phyloP scores from a whole-genome alignment of 2,888 invertebrate species.

The Hypselothyrea guttata region DNA sequence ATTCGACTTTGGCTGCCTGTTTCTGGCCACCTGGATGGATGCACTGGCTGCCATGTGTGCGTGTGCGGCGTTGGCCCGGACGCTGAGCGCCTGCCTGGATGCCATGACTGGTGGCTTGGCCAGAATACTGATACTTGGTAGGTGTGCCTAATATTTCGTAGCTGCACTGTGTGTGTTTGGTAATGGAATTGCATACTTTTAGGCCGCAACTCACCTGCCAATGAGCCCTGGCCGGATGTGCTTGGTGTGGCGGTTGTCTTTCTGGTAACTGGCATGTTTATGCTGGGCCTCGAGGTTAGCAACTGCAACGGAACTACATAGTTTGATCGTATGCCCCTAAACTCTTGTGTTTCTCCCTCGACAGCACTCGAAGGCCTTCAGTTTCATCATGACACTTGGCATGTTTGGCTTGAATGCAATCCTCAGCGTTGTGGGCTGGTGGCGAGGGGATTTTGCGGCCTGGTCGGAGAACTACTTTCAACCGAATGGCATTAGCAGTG shows the following conservation, averaged over 20 bases:
- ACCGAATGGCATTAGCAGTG: slow-evolving; percentile 81
- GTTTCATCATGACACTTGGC: slow-evolving; percentile 81
- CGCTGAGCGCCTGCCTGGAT: slow-evolving; percentile 84
- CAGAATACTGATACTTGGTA: slow-evolving; percentile 84
- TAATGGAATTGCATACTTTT: slow-evolving; percentile 54
- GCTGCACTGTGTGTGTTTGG: slow-evolving; percentile 20
- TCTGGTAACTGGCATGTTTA: slow-evolving; percentile 84
- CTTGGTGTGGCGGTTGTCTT: slow-evolving; percentile 84
- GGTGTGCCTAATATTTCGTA: slow-evolving; percentile 33
- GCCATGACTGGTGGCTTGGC: slow-evolving; percentile 84
- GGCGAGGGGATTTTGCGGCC: slow-evolving; percentile 77
- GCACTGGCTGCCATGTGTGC: slow-evolving; percentile 83
- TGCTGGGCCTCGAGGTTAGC: slow-evolving; percentile 84
- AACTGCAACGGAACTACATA: neutral
- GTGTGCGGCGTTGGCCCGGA: slow-evolving; percentile 84
- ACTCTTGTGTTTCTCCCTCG: neutral
- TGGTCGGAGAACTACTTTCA: slow-evolving; percentile 80
- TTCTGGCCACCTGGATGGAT: slow-evolving; percentile 84
- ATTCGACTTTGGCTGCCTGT: slow-evolving; percentile 82
- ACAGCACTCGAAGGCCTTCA: slow-evolving; percentile 81
- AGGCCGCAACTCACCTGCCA: slow-evolving; percentile 82
- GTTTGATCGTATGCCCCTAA: neutral
- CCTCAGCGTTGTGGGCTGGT: slow-evolving; percentile 79
- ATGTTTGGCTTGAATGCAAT: slow-evolving; percentile 81
- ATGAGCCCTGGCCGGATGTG: slow-evolving; percentile 85